phyloP scores from a whole-genome alignment of 2,797 vertebrate genomes.

The Anomalospiza imberbis region DNA sequence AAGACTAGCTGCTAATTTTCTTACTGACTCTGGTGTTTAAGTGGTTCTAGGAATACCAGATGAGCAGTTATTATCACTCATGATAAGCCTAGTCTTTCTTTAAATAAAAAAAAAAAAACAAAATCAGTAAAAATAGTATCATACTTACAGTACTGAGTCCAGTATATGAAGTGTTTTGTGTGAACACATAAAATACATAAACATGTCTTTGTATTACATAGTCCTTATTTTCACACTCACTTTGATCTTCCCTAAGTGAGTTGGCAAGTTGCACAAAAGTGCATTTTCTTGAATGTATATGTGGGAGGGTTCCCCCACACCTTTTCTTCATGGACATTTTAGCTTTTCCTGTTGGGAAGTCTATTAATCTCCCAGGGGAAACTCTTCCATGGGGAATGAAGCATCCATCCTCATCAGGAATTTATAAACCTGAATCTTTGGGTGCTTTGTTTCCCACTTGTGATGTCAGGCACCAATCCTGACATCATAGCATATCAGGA shows the following conservation, averaged over 20 bases:
- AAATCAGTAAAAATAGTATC: neutral
- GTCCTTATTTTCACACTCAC: neutral
- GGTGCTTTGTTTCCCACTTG: neutral
- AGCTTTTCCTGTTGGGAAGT: neutral
- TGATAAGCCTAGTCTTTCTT: neutral
- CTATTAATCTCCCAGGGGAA: neutral
- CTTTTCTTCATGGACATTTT: neutral
- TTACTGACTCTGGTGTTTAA: neutral
- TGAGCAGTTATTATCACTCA: neutral
- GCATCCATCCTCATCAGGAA: neutral
- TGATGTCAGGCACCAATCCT: accelerated
- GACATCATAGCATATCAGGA: neutral
- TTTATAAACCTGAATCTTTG: neutral
- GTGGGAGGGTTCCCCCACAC: accelerated
- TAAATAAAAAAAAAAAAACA: neutral
- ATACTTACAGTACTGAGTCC: neutral
- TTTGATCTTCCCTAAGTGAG: neutral
- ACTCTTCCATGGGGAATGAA: neutral
- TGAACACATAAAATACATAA: neutral
- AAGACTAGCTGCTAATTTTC: neutral
- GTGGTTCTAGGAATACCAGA: neutral
- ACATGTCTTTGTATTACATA: neutral
- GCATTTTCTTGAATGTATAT: neutral
- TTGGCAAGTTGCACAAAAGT: neutral
- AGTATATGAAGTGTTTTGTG: neutral